Evolutionary conservation across 2,797 vertebrate species (phyloP), one percentile per base, ranked within the genome.

Genomic region (Siniperca undulata): DNA sequence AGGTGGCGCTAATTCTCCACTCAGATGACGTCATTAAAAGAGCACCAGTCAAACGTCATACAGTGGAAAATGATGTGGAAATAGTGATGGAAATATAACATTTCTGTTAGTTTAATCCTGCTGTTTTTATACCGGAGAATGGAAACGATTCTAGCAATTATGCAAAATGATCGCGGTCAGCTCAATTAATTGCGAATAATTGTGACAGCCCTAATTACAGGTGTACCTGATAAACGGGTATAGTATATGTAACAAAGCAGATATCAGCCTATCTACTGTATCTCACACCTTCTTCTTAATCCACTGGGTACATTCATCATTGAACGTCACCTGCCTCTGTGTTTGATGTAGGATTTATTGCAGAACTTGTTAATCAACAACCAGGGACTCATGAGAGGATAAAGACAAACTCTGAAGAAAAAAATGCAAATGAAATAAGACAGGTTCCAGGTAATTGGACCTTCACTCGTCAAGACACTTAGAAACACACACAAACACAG

Each of bases 381-480:
- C 42, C 27, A 27, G 10, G 10, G 12, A 72, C n/a, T 22, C 12
- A 2, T 53, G 56, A 55, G 38, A 72, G 19, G 16, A 53, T 4
- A 42, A 66, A 38, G 62, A 14, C 60, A 27, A 44, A 65, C 40
- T 16, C 8, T 16, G n/a, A 30, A 55, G 19, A 22, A 44, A 14
- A 68, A 60, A 30, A 22, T 5, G 4, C 11, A 24, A 58, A 22
- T 48, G 22, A 50, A 52, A 27, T 19, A 50, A 14, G 24, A 34
- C n/a, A 24, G 16, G 36, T 56, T n/a, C 55, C 30, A 60, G 38
- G 34, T 67, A 58, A 70, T 67, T 67, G 12, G 55, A 68, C 36
- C n/a, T 79, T 74, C 8, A 75, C 40, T 12, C 3, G 7, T 36
- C 55, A 75, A 82, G n/a, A 77, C 48, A 72, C 30, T 27, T 27